Percentiles rank a stretch among this genome's conserved stretches.
Evolutionary conservation across 2,797 vertebrate species (phyloP).

Genomic region (Thunnus albacares): DNA sequence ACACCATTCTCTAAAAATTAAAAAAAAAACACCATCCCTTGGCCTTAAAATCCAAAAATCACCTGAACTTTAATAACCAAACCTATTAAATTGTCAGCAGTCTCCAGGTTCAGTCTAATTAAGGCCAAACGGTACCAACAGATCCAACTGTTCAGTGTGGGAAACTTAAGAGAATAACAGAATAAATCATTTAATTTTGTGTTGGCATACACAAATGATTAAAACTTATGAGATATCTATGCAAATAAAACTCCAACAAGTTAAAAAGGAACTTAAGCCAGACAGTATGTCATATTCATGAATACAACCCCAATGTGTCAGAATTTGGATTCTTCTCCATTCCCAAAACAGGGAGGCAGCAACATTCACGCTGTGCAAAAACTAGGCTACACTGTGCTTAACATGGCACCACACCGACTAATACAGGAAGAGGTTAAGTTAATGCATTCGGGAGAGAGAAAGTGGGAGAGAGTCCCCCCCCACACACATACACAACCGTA

Average conservation of each 20-base stretch:
- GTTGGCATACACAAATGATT: conserved; percentile 38
- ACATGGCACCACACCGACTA: conserved; percentile 67
- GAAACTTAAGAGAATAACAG: neutral
- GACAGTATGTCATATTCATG: conserved; percentile 67
- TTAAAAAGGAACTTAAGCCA: conserved; percentile 42
- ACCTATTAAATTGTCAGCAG: neutral
- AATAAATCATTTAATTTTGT: conserved; percentile 3
- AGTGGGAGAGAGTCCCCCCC: neutral
- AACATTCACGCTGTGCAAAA: conserved; percentile 74
- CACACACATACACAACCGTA: conserved; percentile 7
- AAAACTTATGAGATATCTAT: conserved; percentile 56
- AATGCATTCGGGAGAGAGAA: conserved; percentile 48
- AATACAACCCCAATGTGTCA: conserved; percentile 82
- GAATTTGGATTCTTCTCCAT: conserved; percentile 66
- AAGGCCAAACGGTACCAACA: conserved; percentile 29
- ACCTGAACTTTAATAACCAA: conserved; percentile 4
- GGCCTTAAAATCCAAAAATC: conserved; percentile 25
- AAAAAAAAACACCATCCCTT: neutral
- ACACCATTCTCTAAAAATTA: neutral
- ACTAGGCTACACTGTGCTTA: conserved; percentile 77
- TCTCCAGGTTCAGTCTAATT: conserved; percentile 46
- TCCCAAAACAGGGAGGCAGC: conserved; percentile 67
- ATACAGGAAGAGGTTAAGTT: conserved; percentile 73
- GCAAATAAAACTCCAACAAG: conserved; percentile 61
- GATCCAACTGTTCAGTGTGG: conserved; percentile 7